These are phyloP conservation scores for Drosophila pallidifrons DNA, from an alignment of 1,140 invertebrate species.

Conservation along the genomic window DNA sequence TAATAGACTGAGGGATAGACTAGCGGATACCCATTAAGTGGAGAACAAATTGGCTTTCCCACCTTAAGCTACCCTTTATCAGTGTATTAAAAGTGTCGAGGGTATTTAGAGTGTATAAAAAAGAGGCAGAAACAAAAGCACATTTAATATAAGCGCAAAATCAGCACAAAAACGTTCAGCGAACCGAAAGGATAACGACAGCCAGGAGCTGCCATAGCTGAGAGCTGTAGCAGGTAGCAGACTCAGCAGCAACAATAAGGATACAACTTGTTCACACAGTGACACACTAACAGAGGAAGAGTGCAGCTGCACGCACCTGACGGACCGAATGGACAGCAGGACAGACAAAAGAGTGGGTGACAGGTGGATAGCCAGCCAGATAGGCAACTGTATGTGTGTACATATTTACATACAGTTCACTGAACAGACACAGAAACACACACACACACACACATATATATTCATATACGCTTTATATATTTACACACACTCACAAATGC, in stretches of 20 bases:
- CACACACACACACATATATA: conserved; percentile 21
- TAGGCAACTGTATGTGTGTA: conserved; percentile 59
- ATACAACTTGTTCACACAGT: conserved; percentile 66
- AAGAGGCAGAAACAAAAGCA: conserved; percentile 57
- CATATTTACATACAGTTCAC: conserved; percentile 82
- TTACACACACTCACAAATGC: conserved; percentile 6
- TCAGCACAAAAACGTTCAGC: conserved; percentile 78
- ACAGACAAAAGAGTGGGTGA: conserved; percentile 5
- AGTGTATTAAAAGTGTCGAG: background rate
- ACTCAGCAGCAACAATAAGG: conserved; percentile 59
- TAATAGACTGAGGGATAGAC: background rate
- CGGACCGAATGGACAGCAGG: conserved; percentile 15
- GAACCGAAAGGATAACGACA: conserved; percentile 70
- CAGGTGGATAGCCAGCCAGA: conserved; percentile 24
- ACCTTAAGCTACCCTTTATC: conserved; percentile 4
- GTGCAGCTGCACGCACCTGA: conserved; percentile 34
- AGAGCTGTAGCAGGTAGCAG: conserved; percentile 9
- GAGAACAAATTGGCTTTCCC: background rate
- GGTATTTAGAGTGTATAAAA: conserved; percentile 17
- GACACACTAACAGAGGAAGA: conserved; percentile 65
- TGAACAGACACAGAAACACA: conserved; percentile 50
- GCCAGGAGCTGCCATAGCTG: conserved; percentile 2
- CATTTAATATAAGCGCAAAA: conserved; percentile 79
- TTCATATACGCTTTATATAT: background rate
- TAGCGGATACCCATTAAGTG: conserved; percentile 53